phyloP scores from a whole-genome alignment of 2,888 invertebrate genomes.

The Blastobasis adustella region DNA sequence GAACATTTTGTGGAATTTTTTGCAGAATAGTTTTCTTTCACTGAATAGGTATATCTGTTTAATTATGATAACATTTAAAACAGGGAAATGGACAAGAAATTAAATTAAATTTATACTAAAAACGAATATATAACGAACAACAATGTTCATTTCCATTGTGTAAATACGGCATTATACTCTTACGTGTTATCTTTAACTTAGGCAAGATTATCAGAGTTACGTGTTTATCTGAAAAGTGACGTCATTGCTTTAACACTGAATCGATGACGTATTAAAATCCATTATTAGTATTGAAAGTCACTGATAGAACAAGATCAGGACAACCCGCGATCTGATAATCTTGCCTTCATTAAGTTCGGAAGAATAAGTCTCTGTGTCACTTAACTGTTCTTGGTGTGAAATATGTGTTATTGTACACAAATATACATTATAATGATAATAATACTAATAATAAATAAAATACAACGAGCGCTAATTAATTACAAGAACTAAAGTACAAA shows the following conservation, averaged over 20 bases:
- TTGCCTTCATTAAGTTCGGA: conserved; percentile 32
- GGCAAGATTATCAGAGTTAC: too few species aligned
- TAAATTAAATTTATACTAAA: too few species aligned
- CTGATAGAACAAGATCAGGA: too few species aligned
- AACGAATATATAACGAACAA: neutral
- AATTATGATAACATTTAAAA: conserved; percentile 4
- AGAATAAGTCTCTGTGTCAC: conserved; percentile 56
- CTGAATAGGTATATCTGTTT: neutral
- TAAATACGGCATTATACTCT: conserved; percentile 38
- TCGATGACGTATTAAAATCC: too few species aligned
- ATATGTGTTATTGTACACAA: conserved; percentile 40
- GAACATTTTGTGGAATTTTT: too few species aligned
- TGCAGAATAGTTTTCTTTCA: neutral
- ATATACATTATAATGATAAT: conserved; percentile 19
- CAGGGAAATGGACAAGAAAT: conserved; percentile 2
- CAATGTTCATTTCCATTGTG: conserved; percentile 40
- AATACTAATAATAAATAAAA: conserved; percentile 21
- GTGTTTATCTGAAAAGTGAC: too few species aligned
- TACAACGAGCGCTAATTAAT: conserved; percentile 59
- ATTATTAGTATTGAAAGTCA: too few species aligned
- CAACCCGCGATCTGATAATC: too few species aligned
- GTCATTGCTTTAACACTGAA: too few species aligned
- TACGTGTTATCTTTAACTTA: conserved; percentile 24
- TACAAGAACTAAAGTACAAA: conserved; percentile 70
- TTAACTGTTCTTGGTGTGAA: conserved; percentile 57